Base-by-base conservation (phyloP, 2,888 invertebrate species). In the Ectobius pallidus region DNA sequence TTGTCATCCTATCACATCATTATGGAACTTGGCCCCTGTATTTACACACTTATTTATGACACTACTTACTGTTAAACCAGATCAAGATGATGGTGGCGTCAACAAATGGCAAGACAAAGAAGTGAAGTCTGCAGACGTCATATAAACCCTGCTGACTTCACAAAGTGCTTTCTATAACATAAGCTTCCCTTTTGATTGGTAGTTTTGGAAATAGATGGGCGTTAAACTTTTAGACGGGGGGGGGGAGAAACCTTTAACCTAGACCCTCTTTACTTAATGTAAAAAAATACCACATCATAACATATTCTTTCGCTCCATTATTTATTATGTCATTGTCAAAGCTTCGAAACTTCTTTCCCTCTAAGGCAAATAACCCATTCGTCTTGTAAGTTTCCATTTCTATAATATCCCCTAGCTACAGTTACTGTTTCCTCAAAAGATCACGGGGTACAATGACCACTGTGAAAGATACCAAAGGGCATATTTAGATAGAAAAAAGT, bases 241-340 rank as follows among this genome's bases (percentile, higher is more conserved):
- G 25, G 14, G 16, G 18, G 4, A 39, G 42, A 42, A 39, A 63
- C 42, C 62, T 32, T 18, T 61, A 22, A 61, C 61, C 42, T 42
- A 1, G 22, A 30, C 27, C n/a, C 27, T 3, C 25, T 32, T 4
- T 16, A 11, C 30, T 3, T 14, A 58, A 46, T 7, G 30, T 44
- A 46, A 46, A 46, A 65, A 18, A 16, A 16, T 25, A 65, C 65
- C 44, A 44, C 25, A 44, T 58, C 61, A 70, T 58, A 70, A 70
- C 61, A 70, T 69, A 69, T 70, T 25, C 39, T 58, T 44, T 39
- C 22, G 44, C 3, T 27, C 70, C 70, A 70, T 70, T 70, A 70
- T 70, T 70, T 61, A 70, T 70, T 70, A 42, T 70, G 70, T 70
- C 70, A 70, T 42, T 70, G 39, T 70, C 61, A 52, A 52, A 34